phyloP scores from a whole-genome alignment of 2,888 invertebrate species.

The Brenthis ino region DNA sequence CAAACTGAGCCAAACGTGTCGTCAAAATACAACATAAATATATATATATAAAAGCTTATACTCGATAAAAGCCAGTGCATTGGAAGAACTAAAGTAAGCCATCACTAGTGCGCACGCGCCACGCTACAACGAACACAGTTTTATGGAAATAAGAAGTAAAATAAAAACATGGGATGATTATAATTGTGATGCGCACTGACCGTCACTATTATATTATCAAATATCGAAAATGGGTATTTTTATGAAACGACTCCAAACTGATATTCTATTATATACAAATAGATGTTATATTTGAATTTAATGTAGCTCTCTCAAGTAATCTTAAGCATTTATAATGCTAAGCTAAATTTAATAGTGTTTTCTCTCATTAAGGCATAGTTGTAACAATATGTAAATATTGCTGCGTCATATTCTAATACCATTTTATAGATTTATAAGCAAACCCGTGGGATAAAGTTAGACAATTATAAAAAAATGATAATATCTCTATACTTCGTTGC shows the following conservation, averaged over 20 bases:
- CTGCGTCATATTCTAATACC: not conserved
- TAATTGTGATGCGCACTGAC: slow-evolving; percentile 67
- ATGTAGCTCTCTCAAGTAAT: no score
- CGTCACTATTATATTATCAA: slow-evolving; percentile 50
- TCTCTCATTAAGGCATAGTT: no score
- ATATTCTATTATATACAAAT: not conserved
- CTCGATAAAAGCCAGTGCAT: not conserved
- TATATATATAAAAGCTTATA: no score
- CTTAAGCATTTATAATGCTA: no score
- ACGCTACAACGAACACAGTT: slow-evolving; percentile 75
- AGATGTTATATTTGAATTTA: no score
- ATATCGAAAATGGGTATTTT: slow-evolving; percentile 31
- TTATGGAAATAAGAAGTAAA: slow-evolving; percentile 78
- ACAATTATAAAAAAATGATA: slow-evolving; percentile 5
- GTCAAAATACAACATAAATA: no score
- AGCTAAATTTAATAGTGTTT: no score
- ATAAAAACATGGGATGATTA: slow-evolving; percentile 76
- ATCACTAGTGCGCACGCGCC: slow-evolving; percentile 62
- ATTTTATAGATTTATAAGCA: not conserved
- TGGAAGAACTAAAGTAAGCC: slow-evolving; percentile 46
- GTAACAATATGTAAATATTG: no score
- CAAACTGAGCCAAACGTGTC: no score
- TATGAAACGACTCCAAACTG: not conserved
- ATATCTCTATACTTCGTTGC: slow-evolving; percentile 7
- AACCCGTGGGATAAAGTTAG: not conserved